Percentiles rank a stretch among this genome's conserved stretches.
Evolutionary conservation across 2,113 vertebrate genomes (phyloP).

Genomic region (Desmodus rotundus): DNA sequence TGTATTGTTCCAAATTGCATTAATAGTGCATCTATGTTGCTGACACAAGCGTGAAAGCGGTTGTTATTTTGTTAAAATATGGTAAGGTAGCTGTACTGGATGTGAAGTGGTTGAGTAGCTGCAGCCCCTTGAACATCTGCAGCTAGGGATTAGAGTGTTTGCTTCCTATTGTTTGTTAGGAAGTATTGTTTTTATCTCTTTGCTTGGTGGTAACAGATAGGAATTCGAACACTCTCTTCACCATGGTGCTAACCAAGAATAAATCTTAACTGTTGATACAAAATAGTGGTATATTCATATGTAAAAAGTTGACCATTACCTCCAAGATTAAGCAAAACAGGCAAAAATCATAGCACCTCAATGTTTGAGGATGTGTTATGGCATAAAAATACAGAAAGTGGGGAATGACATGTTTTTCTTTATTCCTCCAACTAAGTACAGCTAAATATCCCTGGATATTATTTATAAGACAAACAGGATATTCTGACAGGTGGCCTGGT

Average conservation of each 20-base stretch:
- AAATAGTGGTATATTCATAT: not conserved
- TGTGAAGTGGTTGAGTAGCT: not conserved
- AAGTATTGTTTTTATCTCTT: not conserved
- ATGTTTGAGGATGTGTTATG: not conserved
- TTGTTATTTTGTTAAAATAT: not conserved
- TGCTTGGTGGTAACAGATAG: not conserved
- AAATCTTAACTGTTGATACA: not conserved
- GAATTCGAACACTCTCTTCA: not conserved
- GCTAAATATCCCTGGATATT: not conserved
- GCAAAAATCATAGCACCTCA: not conserved
- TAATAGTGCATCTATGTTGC: not conserved
- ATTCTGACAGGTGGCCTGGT: not conserved
- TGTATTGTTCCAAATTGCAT: not conserved
- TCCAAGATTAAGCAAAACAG: not conserved
- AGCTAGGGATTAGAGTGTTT: not conserved
- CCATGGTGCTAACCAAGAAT: not conserved
- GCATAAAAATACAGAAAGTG: not conserved
- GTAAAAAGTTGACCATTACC: not conserved
- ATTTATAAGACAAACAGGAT: not conserved
- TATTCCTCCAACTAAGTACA: not conserved
- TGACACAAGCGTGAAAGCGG: not conserved
- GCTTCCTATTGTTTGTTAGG: not conserved
- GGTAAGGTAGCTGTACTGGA: not conserved
- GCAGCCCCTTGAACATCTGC: not conserved
- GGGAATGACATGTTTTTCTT: not conserved